Conservation (phyloP, 2,113 vertebrate species). For the Barbus barbus region DNA sequence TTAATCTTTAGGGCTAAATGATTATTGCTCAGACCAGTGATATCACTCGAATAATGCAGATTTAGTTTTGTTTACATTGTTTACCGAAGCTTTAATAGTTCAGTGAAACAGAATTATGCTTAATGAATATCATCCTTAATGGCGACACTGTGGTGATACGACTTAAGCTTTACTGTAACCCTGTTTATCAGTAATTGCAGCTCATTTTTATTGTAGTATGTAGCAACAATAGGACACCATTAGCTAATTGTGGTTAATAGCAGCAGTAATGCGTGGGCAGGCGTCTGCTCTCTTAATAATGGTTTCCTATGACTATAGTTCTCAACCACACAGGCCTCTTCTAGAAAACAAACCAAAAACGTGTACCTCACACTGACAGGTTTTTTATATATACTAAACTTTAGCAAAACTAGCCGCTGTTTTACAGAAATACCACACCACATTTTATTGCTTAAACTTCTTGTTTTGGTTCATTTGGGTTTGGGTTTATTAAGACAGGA, state of each 20-base stretch:
- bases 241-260: constrained; percentile 67
- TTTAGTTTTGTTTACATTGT: background rate
- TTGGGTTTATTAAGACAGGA: background rate
- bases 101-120: constrained; percentile 2
- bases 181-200: constrained; percentile 55
- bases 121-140: background rate
- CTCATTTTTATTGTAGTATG: constrained; percentile 55
- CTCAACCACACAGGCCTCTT: background rate
- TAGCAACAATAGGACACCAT: constrained; percentile 20
- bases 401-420: background rate
- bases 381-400: constrained; percentile 38
- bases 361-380: background rate
- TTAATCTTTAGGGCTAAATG: background rate
- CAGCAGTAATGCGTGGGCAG: constrained; percentile 56
- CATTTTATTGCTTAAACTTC: background rate
- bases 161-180: constrained; percentile 47
- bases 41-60: background rate
- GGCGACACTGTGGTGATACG: constrained; percentile 13
- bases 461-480: background rate
- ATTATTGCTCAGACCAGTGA: background rate
- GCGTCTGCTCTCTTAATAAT: constrained; percentile 61
- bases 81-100: background rate
- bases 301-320: constrained; percentile 59
- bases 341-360: background rate
- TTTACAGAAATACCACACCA: background rate